Percentiles rank a stretch among this genome's conserved stretches.
These are phyloP conservation scores for Drosophila ustulata DNA, from an alignment of 2,888 invertebrate genomes.

Conservation along the genomic window DNA sequence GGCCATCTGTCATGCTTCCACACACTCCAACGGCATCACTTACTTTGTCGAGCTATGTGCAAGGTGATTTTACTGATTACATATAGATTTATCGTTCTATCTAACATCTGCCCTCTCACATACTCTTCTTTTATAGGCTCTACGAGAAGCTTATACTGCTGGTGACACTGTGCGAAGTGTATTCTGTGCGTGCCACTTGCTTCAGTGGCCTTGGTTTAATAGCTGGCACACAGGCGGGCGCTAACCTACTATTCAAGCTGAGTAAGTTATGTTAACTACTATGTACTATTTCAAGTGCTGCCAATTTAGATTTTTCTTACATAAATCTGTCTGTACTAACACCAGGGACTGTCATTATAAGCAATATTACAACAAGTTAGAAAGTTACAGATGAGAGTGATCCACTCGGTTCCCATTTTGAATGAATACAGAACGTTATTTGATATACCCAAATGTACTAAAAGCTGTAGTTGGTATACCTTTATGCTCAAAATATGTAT, in stretches of 20 bases:
- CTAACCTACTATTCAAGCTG: conserved; percentile 90
- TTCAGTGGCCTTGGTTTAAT: conserved; percentile 93
- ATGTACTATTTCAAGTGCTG: background rate
- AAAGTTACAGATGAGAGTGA: too few relatives aligned
- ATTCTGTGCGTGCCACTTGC: conserved; percentile 95
- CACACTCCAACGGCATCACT: conserved; percentile 91
- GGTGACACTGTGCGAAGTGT: conserved; percentile 92
- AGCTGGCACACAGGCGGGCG: conserved; percentile 93
- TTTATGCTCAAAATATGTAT: too few relatives aligned
- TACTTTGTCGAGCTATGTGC: conserved; percentile 87
- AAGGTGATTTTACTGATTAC: conserved; percentile 69
- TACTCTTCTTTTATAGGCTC: conserved; percentile 62
- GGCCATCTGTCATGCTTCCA: conserved; percentile 94
- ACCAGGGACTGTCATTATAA: too few relatives aligned
- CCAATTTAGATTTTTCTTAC: too few relatives aligned
- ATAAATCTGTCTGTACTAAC: too few relatives aligned
- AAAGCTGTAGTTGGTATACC: too few relatives aligned
- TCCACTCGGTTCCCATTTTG: too few relatives aligned
- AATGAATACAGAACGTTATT: too few relatives aligned
- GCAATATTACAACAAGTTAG: too few relatives aligned
- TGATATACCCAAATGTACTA: too few relatives aligned
- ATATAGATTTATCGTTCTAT: background rate
- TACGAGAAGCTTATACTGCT: conserved; percentile 87
- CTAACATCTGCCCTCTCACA: background rate
- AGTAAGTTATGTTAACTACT: conserved; percentile 85